Percentiles rank a stretch among this genome's conserved stretches.
These are phyloP conservation scores for Rhinolophus sinicus DNA, from an alignment of 2,113 vertebrate genomes.

Conservation along the genomic window DNA sequence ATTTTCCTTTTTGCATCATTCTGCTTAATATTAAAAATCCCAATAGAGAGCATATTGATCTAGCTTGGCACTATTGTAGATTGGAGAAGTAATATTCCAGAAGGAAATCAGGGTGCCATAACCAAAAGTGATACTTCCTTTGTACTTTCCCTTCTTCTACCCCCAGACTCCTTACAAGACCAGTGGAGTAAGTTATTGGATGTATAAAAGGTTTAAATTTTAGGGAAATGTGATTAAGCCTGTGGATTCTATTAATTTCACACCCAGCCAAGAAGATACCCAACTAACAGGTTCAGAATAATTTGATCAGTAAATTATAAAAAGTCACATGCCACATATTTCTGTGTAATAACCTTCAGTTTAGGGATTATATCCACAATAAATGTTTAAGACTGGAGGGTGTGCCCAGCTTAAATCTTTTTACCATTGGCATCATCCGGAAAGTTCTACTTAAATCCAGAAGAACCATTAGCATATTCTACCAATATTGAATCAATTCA, in stretches of 20 bases:
- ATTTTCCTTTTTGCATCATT: slow-evolving; percentile 2
- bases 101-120: background rate
- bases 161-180: background rate
- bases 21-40: background rate
- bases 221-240: background rate
- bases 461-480: background rate
- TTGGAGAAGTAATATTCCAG: background rate
- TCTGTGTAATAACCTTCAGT: background rate
- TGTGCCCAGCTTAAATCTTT: background rate
- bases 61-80: background rate
- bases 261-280: background rate
- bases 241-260: background rate
- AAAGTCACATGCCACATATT: background rate
- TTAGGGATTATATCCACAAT: background rate
- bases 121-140: background rate
- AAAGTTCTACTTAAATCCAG: slow-evolving; percentile 4
- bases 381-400: background rate
- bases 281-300: background rate
- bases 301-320: background rate
- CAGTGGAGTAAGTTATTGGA: background rate
- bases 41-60: background rate
- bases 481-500: slow-evolving; percentile 32
- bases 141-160: background rate
- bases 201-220: background rate
- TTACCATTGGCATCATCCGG: background rate